Base-by-base conservation (phyloP, 1,140 invertebrate genomes). In the Drosophila kepulauana region DNA sequence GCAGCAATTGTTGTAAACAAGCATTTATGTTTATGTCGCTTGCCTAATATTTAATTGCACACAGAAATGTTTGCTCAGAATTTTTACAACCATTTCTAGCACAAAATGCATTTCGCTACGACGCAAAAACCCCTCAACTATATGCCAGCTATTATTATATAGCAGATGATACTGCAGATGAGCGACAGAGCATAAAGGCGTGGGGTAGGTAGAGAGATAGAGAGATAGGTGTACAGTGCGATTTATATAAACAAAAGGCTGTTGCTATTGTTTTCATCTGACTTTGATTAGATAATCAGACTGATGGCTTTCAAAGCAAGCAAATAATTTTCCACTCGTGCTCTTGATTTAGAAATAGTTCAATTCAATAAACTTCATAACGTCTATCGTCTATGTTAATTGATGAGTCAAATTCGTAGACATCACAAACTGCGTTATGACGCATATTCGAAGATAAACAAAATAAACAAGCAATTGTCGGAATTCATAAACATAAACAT, bases 51-150 rank as follows among this genome's bases (percentile, higher is more conserved):
- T 68, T 59, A 68, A 68, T 68, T 68, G 66, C 46, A 59, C 33
- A 48, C 35, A 38, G 10, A 65, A 58, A 49, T 65, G 69, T 58
- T 64, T 72, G 52, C 20, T 51, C 25, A 10, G 48, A 16, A 48
- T 57, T 49, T 66, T 58, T 63, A 63, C 67, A 56, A 56, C 49
- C 49, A 51, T 68, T 68, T 59, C 56, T 51, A 52, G 20, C 5
- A 46, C 16, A 49, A 33, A 57, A 41, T 65, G 2, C 13, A 58
- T 45, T 72, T 72, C 11, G 49, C 62, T 65, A 65, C 69, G 62
- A 66, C 69, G 69, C 69, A 72, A 72, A 58, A 58, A 13, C 52
- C 35, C 5, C 68, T 65, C 51, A 71, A 71, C 61, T 71, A 64
- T 71, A 71, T 64, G 52, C 45, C 69, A 41, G 52, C 68, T 57